Evolutionary conservation across 2,797 vertebrate species (phyloP).

Genomic region (Acipenser ruthenus): DNA sequence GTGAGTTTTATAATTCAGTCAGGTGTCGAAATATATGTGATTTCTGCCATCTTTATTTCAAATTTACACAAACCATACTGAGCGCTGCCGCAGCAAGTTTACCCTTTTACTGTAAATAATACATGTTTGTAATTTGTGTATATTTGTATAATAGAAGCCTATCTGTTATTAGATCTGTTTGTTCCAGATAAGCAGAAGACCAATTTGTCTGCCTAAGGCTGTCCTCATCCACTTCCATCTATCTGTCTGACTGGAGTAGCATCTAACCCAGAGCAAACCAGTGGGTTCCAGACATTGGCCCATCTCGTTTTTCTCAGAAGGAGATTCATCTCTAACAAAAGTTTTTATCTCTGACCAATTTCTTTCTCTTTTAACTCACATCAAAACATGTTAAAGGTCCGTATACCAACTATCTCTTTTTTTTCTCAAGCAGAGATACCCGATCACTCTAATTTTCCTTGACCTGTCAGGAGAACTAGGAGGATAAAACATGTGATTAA

Average conservation of each 20-base stretch:
- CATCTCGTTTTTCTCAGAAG: no score
- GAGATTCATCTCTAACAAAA: neutral
- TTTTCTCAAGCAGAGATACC: constrained; percentile 14
- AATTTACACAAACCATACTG: no score
- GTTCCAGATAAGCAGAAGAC: neutral
- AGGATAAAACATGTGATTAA: constrained; percentile 14
- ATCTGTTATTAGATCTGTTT: neutral
- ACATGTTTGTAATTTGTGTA: no score
- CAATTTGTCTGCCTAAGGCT: neutral
- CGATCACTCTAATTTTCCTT: constrained; percentile 15
- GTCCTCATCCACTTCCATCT: neutral
- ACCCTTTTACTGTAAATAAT: no score
- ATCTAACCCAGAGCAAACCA: neutral
- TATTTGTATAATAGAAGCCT: no score
- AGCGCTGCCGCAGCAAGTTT: no score
- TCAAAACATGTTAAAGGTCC: constrained; percentile 24
- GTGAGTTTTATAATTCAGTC: no score
- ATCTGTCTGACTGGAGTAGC: neutral
- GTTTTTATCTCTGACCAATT: constrained; percentile 14
- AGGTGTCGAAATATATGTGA: no score
- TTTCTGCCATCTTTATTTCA: no score
- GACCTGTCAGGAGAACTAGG: constrained; percentile 12
- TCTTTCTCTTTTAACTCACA: constrained; percentile 23
- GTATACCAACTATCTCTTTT: constrained; percentile 4
- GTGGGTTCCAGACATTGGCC: neutral